A percentile compares a stretch with the other conserved stretches of the same genome.
Conservation (phyloP, 2,797 vertebrate genomes). For the Microtus agrestis region DNA sequence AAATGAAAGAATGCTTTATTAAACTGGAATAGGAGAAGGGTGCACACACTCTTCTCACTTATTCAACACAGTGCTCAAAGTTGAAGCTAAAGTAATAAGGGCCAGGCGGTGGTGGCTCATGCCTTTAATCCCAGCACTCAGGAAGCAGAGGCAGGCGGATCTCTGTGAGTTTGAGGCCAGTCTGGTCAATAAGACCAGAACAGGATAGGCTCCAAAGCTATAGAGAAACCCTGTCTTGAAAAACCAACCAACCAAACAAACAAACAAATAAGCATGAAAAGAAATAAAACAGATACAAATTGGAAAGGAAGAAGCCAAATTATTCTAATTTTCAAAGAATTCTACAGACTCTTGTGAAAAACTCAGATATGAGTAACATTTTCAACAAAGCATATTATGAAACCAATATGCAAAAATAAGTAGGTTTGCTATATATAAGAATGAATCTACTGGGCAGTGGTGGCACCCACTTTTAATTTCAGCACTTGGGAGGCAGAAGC, state of each 20-base stretch:
- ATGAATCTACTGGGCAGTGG: not conserved
- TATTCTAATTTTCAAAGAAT: not conserved
- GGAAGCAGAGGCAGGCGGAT: too few relatives aligned
- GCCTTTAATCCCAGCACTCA: too few relatives aligned
- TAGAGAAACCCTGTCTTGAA: too few relatives aligned
- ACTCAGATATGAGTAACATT: not conserved
- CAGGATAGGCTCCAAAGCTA: too few relatives aligned
- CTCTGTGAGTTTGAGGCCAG: too few relatives aligned
- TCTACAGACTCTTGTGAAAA: not conserved
- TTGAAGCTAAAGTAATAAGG: not conserved
- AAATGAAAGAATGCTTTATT: not conserved
- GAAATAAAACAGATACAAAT: not conserved
- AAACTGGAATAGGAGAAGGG: not conserved
- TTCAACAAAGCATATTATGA: not conserved
- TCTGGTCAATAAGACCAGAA: too few relatives aligned
- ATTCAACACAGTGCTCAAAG: not conserved
- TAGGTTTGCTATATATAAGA: not conserved
- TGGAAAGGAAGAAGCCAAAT: not conserved
- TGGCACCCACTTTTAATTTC: too few relatives aligned
- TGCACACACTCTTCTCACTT: not conserved
- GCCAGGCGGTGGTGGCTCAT: accelerated
- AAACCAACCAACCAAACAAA: too few relatives aligned
- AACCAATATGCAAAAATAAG: too few relatives aligned
- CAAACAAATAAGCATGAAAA: not conserved
- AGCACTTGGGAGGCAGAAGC: too few relatives aligned